Conservation (phyloP, 30 jellyfish, hydroid and myxozoan genomes). For the Aurelia sp. region DNA sequence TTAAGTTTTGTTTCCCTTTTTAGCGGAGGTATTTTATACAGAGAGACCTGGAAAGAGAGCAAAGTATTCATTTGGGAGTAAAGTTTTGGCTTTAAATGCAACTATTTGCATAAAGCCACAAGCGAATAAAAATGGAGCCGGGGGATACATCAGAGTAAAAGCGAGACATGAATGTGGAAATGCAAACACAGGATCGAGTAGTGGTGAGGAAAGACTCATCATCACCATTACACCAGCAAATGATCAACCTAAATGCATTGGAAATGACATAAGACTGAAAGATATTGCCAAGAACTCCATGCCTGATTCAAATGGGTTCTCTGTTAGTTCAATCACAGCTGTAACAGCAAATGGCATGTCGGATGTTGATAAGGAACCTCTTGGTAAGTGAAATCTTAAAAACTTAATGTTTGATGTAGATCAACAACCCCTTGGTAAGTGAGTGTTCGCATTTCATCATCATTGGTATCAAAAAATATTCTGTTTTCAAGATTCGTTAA, state of each 20-base stretch:
- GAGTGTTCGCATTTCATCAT: no score
- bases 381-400: background rate
- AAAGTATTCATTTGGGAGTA: background rate
- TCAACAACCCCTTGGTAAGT: no score
- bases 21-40: background rate
- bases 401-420: no score
- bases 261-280: background rate
- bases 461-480: no score
- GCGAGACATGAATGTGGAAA: background rate
- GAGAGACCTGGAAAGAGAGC: background rate
- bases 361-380: background rate
- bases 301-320: background rate
- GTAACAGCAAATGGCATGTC: background rate
- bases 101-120: slow-evolving; percentile 4
- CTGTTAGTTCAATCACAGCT: background rate
- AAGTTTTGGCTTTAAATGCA: background rate
- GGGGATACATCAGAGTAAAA: background rate
- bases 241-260: background rate
- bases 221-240: background rate
- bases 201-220: background rate
- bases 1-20: background rate
- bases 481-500: no score
- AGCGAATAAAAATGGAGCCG: background rate
- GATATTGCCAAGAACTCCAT: background rate
- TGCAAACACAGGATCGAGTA: background rate